Evolutionary conservation across 2,113 vertebrate genomes (phyloP).

Genomic region (Eurypyga helias): DNA sequence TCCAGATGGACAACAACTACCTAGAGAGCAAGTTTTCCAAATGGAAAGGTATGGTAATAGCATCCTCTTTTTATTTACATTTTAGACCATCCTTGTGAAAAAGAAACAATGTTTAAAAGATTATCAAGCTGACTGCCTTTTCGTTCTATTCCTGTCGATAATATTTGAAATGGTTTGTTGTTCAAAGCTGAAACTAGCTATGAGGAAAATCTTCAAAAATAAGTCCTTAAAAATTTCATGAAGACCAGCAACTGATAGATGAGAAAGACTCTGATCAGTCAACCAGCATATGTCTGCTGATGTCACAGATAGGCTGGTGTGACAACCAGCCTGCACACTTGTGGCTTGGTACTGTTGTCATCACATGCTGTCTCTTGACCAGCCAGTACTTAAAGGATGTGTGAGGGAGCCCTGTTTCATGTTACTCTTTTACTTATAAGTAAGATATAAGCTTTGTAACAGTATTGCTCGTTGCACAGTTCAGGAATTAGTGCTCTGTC

Average conservation of each 20-base stretch:
- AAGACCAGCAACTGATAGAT: not conserved
- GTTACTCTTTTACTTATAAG: not conserved
- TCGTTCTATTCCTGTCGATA: not conserved
- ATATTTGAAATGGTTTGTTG: not conserved
- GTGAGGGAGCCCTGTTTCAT: not conserved
- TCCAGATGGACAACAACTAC: conserved; percentile 76
- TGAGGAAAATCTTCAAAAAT: not conserved
- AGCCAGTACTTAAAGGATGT: accelerated
- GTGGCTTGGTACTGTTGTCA: not conserved
- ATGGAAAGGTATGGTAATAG: conserved; percentile 76
- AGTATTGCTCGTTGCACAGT: not conserved
- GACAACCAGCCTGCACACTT: not conserved
- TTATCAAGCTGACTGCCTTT: not conserved
- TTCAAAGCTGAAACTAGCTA: not conserved
- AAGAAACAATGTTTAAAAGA: not conserved
- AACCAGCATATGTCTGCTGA: accelerated
- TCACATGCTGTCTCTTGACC: accelerated
- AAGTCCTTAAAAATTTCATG: not conserved
- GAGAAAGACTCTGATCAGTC: not conserved
- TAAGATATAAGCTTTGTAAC: not conserved
- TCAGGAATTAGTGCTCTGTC: not conserved
- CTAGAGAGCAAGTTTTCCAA: conserved; percentile 71
- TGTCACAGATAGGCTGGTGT: not conserved
- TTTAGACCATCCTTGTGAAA: not conserved
- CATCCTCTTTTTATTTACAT: not conserved